A percentile compares a stretch with the other conserved stretches of the same genome.
phyloP scores from a whole-genome alignment of 2,113 vertebrate genomes.

The Chloroceryle aenea region DNA sequence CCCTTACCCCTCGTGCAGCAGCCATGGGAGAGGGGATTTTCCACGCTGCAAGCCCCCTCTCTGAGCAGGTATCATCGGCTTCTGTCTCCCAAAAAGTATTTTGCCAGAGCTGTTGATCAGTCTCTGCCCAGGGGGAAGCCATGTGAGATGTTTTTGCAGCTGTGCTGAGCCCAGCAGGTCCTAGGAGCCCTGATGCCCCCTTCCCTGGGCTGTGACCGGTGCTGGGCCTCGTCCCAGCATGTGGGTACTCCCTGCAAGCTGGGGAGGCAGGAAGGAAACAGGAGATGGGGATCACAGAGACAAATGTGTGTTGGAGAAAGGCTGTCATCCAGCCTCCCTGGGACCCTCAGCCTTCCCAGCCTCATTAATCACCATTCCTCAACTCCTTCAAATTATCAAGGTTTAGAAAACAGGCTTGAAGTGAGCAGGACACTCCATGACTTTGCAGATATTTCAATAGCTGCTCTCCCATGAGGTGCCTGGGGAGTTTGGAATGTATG shows the following conservation, averaged over 20 bases:
- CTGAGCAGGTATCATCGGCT: background rate
- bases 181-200: fast-evolving
- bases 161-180: background rate
- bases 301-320: background rate
- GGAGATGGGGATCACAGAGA: background rate
- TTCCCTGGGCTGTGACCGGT: background rate
- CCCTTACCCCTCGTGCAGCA: fast-evolving
- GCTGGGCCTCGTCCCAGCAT: background rate
- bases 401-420: background rate
- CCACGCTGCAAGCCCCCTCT: fast-evolving
- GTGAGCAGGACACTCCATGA: background rate
- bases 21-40: background rate
- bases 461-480: background rate
- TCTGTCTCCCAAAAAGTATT: background rate
- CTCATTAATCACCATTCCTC: fast-evolving
- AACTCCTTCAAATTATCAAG: fast-evolving
- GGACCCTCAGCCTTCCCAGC: fast-evolving
- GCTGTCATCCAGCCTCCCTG: background rate
- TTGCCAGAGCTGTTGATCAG: no score
- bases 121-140: fast-evolving
- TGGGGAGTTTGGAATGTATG: background rate
- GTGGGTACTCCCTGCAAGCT: background rate
- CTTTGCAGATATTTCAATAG: background rate
- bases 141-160: fast-evolving
- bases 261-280: background rate